These are phyloP conservation scores for Chloromyia formosa DNA, from an alignment of 2,888 invertebrate species.

Conservation along the genomic window DNA sequence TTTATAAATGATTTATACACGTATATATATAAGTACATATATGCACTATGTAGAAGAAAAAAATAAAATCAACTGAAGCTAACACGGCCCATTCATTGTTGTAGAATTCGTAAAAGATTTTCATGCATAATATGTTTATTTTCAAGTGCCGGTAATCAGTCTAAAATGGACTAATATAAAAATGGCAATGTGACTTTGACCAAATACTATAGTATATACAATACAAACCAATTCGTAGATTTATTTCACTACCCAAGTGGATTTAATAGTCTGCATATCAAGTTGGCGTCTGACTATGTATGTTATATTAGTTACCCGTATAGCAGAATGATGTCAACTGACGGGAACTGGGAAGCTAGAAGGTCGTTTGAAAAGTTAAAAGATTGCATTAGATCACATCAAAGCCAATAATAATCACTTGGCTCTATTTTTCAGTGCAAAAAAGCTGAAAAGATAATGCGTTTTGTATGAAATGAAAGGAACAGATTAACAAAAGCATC, in stretches of 20 bases:
- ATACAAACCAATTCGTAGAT: background rate
- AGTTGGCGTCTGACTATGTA: background rate
- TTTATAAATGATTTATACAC: constrained; percentile 4
- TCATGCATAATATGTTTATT: background rate
- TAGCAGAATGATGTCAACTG: background rate
- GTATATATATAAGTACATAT: background rate
- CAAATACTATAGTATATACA: constrained; percentile 2
- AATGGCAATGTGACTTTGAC: constrained; percentile 32
- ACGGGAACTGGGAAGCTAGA: background rate
- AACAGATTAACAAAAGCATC: background rate
- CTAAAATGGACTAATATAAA: constrained; percentile 23
- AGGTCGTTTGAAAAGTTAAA: background rate
- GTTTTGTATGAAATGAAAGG: too few species aligned
- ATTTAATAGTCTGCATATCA: background rate
- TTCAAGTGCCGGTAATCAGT: constrained; percentile 18
- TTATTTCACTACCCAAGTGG: background rate
- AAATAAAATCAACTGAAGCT: constrained; percentile 6
- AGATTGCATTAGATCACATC: background rate
- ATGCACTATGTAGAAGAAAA: background rate
- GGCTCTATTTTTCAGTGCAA: background rate
- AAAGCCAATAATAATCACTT: background rate
- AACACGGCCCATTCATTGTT: background rate
- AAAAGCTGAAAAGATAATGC: background rate
- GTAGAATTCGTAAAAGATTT: too few species aligned
- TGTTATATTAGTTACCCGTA: background rate